phyloP scores from a whole-genome alignment of 1,140 invertebrate species.

The Copidosoma floridanum region DNA sequence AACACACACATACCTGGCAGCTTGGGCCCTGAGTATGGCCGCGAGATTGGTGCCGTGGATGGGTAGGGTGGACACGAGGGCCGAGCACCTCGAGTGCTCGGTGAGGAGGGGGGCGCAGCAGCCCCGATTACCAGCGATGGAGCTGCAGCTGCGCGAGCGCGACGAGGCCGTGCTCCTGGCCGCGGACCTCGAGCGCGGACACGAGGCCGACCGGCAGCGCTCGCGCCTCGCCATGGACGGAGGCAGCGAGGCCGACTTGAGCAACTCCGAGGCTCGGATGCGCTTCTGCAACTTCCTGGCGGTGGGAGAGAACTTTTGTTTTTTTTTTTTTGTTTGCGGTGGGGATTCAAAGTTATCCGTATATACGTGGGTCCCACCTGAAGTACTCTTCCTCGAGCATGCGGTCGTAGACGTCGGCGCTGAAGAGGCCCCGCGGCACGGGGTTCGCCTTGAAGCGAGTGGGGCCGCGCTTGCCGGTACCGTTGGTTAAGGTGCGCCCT shows the following conservation, averaged over 20 bases:
- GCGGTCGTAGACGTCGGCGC: conserved; percentile 68
- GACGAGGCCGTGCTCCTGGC: conserved; percentile 1
- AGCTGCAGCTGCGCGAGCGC: neutral
- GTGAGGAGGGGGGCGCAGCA: conserved; percentile 41
- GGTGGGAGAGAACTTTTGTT: too few species aligned
- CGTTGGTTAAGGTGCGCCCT: conserved; percentile 44
- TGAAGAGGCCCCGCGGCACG: conserved; percentile 68
- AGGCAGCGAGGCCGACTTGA: conserved; percentile 65
- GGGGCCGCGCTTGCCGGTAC: conserved; percentile 40
- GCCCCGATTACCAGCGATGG: conserved; percentile 36
- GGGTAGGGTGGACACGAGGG: conserved; percentile 52
- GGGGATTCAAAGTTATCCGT: too few species aligned
- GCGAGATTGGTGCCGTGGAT: conserved; percentile 67
- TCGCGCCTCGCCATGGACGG: conserved; percentile 69
- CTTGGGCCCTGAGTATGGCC: conserved; percentile 68
- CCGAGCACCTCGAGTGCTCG: conserved; percentile 54
- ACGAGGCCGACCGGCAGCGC: conserved; percentile 47
- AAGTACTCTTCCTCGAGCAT: conserved; percentile 71
- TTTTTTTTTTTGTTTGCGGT: too few species aligned
- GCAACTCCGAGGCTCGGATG: conserved; percentile 67
- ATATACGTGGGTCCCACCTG: too few species aligned
- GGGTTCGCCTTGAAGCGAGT: conserved; percentile 66
- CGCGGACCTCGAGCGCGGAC: neutral
- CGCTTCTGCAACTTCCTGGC: conserved; percentile 66
- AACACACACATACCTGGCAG: conserved; percentile 54